Percentiles rank a stretch among this genome's conserved stretches.
Conservation (phyloP, 2,888 invertebrate genomes). For the Acronicta psi region DNA sequence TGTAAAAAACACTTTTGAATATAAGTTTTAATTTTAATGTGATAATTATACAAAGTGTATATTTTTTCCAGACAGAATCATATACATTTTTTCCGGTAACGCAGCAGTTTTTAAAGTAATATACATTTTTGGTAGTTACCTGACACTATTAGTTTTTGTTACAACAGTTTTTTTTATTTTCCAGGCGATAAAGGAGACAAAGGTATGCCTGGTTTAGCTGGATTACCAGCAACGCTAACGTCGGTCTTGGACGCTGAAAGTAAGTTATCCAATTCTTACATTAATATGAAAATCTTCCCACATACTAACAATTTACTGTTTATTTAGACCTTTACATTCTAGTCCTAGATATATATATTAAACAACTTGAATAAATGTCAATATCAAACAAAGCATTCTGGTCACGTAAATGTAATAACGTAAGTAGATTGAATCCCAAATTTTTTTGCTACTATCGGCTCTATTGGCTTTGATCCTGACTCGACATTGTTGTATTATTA, state of each 20-base stretch:
- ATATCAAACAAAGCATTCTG: constrained; percentile 70
- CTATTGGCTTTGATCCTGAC: constrained; percentile 72
- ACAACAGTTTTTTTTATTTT: constrained; percentile 17
- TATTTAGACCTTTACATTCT: constrained; percentile 61
- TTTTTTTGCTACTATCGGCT: constrained; percentile 73
- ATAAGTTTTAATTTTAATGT: too few relatives aligned
- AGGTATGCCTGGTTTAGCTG: constrained; percentile 93
- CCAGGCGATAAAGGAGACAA: constrained; percentile 90
- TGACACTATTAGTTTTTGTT: too few relatives aligned
- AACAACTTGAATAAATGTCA: constrained; percentile 73
- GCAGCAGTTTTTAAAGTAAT: too few relatives aligned
- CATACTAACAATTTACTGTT: constrained; percentile 59
- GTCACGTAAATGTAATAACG: constrained; percentile 77
- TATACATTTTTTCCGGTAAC: too few relatives aligned
- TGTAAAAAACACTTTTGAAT: too few relatives aligned
- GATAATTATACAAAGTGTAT: too few relatives aligned
- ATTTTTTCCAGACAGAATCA: too few relatives aligned
- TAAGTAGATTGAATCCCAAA: constrained; percentile 79
- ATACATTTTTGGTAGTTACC: too few relatives aligned
- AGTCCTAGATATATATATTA: constrained; percentile 59
- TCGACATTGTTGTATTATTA: constrained; percentile 59
- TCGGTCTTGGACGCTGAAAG: constrained; percentile 74
- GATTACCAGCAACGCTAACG: constrained; percentile 91
- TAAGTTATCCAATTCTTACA: constrained; percentile 58
- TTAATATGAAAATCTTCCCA: constrained; percentile 47